Evolutionary conservation across 2,888 invertebrate species (phyloP).

Genomic region (Copidosoma aretas): DNA sequence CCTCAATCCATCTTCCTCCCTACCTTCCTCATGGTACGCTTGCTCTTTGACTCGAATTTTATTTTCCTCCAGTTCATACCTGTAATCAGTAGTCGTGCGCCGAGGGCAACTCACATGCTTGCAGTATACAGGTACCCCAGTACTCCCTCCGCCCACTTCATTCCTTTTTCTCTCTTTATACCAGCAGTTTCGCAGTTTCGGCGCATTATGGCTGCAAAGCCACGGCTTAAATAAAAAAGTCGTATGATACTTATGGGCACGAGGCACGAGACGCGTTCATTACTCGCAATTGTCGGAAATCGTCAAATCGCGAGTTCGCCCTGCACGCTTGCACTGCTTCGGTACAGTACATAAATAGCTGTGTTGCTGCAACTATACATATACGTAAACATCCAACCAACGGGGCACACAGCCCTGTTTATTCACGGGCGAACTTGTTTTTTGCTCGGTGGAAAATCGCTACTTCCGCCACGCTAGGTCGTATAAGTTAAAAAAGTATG

Average conservation of each 20-base stretch:
- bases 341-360: too few relatives aligned
- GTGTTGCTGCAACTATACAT: conserved; percentile 9
- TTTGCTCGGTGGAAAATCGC: conserved; percentile 23
- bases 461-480: conserved; percentile 10
- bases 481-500: background rate
- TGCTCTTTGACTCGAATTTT: too few relatives aligned
- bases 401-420: too few relatives aligned
- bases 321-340: too few relatives aligned
- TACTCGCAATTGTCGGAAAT: conserved; percentile 35
- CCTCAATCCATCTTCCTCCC: too few relatives aligned
- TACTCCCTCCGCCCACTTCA: background rate
- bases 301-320: conserved; percentile 17
- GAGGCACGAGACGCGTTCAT: conserved; percentile 35
- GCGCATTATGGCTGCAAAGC: conserved; percentile 1
- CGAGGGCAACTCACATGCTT: background rate
- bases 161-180: background rate
- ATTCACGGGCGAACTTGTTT: background rate
- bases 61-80: too few relatives aligned
- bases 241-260: conserved; percentile 33
- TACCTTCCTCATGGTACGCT: too few relatives aligned
- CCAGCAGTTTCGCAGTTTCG: conserved; percentile 17
- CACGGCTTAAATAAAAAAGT: conserved; percentile 20
- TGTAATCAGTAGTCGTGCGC: conserved; percentile 19
- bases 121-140: background rate
- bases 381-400: too few relatives aligned